Conservation (phyloP, 2,888 invertebrate genomes). For the Synanthedon andrenaeformis region DNA sequence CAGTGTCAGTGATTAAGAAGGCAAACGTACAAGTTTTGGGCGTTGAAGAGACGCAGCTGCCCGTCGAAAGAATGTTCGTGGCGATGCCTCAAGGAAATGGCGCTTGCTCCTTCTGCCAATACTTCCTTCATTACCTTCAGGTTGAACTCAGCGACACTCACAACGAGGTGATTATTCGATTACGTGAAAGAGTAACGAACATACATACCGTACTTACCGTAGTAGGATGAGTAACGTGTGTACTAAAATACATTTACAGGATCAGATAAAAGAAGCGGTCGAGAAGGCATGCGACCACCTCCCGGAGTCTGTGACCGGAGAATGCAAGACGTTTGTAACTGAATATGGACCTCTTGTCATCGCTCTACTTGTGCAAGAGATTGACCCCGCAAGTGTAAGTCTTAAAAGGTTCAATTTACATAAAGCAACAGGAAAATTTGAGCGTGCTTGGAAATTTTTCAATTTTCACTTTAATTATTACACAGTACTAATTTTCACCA, state of each 20-base stretch:
- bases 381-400: constrained; percentile 78
- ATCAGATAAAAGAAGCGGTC: constrained; percentile 75
- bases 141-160: constrained; percentile 75
- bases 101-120: constrained; percentile 84
- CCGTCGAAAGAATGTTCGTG: constrained; percentile 59
- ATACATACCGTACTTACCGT: too few relatives aligned
- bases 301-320: constrained; percentile 70
- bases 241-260: constrained; percentile 43
- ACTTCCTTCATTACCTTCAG: constrained; percentile 84
- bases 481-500: too few relatives aligned
- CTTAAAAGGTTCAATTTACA: background rate
- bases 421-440: too few relatives aligned
- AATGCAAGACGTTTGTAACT: constrained; percentile 81
- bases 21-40: constrained; percentile 28
- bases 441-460: too few relatives aligned
- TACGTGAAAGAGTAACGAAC: background rate
- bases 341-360: constrained; percentile 85
- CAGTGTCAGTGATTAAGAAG: too few relatives aligned
- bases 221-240: too few relatives aligned
- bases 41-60: constrained; percentile 35
- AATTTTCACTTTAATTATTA: too few relatives aligned
- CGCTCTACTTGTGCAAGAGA: constrained; percentile 81
- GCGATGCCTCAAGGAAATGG: constrained; percentile 40
- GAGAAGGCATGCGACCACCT: constrained; percentile 77
- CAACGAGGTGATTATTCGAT: constrained; percentile 67